Evolutionary conservation across 2,113 vertebrate species (phyloP).

Genomic region (Carassius carassius): DNA sequence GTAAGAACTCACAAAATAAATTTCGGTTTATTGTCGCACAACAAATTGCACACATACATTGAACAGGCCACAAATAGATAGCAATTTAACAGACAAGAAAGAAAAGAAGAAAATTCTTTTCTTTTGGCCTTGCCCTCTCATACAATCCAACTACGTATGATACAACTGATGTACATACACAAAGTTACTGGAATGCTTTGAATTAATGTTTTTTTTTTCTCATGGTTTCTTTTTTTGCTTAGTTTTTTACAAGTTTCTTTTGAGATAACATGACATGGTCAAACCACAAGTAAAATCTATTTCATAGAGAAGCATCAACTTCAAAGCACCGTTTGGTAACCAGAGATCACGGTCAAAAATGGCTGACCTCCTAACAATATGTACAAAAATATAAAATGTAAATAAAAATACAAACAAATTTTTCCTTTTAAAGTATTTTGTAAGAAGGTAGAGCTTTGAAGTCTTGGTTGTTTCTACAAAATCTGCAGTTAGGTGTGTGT

Average conservation of each 20-base stretch:
- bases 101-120: constrained; percentile 61
- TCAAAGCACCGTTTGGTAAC: constrained; percentile 87
- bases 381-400: constrained; percentile 92
- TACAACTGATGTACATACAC: constrained; percentile 69
- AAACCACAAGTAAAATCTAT: constrained; percentile 87
- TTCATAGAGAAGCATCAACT: constrained; percentile 79
- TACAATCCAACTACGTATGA: constrained; percentile 70
- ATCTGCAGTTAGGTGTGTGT: constrained; percentile 68
- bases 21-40: constrained; percentile 72
- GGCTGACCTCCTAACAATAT: constrained; percentile 91
- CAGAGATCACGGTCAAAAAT: constrained; percentile 84
- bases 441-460: constrained; percentile 88
- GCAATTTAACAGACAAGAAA: constrained; percentile 66
- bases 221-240: constrained; percentile 67
- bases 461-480: constrained; percentile 82
- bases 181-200: constrained; percentile 87
- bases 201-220: constrained; percentile 67
- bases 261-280: constrained; percentile 86
- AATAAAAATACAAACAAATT: constrained; percentile 85
- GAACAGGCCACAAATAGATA: constrained; percentile 69
- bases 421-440: constrained; percentile 88
- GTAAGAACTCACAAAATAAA: constrained; percentile 69
- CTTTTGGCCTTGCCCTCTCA: constrained; percentile 63
- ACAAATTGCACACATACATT: constrained; percentile 69
- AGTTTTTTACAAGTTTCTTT: constrained; percentile 64